Percentiles rank a stretch among this genome's conserved stretches.
Conservation (phyloP, 2,888 invertebrate genomes). For the Xestia ashworthii region DNA sequence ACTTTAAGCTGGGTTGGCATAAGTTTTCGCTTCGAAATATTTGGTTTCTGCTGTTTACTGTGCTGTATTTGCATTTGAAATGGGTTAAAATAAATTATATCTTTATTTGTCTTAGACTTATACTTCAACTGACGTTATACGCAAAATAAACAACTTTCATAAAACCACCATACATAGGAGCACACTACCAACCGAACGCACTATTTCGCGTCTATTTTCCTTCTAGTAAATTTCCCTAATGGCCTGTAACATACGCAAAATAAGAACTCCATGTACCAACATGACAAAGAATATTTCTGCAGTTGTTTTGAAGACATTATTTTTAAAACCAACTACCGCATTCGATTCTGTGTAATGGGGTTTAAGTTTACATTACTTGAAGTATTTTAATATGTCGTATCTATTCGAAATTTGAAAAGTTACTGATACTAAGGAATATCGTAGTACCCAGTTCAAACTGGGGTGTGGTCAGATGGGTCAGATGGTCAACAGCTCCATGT, state of each 20-base stretch:
- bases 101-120: not conserved
- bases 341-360: not conserved
- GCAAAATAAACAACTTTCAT: too few relatives aligned
- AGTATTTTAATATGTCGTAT: not conserved
- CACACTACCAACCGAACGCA: not conserved
- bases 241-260: constrained; percentile 18
- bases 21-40: not conserved
- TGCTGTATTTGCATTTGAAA: too few relatives aligned
- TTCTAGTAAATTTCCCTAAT: constrained; percentile 37
- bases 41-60: not conserved
- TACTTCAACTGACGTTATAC: not conserved
- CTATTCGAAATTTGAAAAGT: not conserved
- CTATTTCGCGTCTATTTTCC: not conserved
- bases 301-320: constrained; percentile 43
- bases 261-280: constrained; percentile 9
- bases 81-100: not conserved
- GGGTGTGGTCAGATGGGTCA: not conserved
- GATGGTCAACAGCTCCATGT: not conserved
- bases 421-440: not conserved
- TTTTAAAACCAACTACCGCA: constrained; percentile 25
- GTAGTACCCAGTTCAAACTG: not conserved
- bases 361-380: not conserved
- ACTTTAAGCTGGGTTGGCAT: too few relatives aligned
- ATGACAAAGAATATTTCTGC: not conserved
- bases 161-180: not conserved